Base-by-base conservation (phyloP, 2,888 invertebrate genomes). In the Trichogramma evanescens region DNA sequence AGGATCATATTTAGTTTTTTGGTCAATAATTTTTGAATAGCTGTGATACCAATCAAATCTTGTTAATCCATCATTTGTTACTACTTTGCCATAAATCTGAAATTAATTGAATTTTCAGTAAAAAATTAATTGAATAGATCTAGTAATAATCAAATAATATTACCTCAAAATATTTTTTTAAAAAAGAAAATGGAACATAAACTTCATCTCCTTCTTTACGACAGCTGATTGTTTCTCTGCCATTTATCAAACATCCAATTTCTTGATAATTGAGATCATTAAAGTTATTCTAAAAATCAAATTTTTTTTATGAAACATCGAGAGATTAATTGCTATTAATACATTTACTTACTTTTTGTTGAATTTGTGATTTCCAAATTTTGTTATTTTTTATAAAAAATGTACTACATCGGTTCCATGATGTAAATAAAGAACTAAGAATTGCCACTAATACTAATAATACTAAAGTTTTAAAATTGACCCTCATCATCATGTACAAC, bases 21-120 rank as follows among this genome's bases (percentile, higher is more conserved):
- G 95, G 68, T 89, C 87, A 74, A 93, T 93, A 6, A 95, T 87
- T 78, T 91, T 92, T 38, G 94, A 89, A 77, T 93, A 93, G 74
- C 94, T 95, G 80, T 97, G 96, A 8, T 91, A 89, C 94, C 95
- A 97, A 75, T 93, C 91, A 75, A 97, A 95, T 68, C 88, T 84
- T 67, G 92, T 89, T n/a, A 85, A 76, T 6, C 88, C 89, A 68
- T 88, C 87, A 52, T 83, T 82, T 6, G 84, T 83, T 38, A 87
- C 85, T 68, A 95, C 79, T 75, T 93, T 91, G 6, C 96, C 95
- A 78, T 91, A 93, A 50, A 93, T 84, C 89, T 89, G 74, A 41
- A 74, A 72, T 62, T 49, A 65, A 2, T 38, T 26, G 7, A 41
- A 50, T 8, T n/a, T 41, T 51, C 52, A 48, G 41, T 13, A 53